These are phyloP conservation scores for Acheta domesticus DNA, from an alignment of 2,888 invertebrate genomes.

Conservation along the genomic window DNA sequence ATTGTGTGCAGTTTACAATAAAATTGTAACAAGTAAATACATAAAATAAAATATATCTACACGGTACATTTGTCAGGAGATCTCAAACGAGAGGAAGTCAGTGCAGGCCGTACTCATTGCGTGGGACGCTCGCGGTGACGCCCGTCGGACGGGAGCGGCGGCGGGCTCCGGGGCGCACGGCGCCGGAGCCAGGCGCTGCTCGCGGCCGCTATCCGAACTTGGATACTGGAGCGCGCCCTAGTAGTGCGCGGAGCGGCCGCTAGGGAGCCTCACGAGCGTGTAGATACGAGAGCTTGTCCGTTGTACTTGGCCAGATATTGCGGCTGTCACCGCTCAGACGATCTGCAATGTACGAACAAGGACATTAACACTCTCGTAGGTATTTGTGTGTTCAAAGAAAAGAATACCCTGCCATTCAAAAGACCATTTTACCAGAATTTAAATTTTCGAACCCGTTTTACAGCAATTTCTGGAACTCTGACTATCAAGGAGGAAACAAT, in stretches of 20 bases:
- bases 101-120: background rate
- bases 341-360: too few relatives aligned
- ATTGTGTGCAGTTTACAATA: background rate
- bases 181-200: too few relatives aligned
- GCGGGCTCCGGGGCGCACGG: too few relatives aligned
- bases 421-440: too few relatives aligned
- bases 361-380: too few relatives aligned
- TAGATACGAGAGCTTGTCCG: background rate
- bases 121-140: background rate
- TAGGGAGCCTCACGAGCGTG: background rate
- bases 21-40: background rate
- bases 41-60: conserved; percentile 8
- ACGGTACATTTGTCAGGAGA: background rate
- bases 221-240: background rate
- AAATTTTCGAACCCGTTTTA: too few relatives aligned
- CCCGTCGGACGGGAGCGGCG: too few relatives aligned
- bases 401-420: too few relatives aligned
- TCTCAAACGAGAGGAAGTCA: background rate
- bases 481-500: too few relatives aligned
- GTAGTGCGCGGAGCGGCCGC: background rate
- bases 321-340: too few relatives aligned
- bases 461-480: too few relatives aligned
- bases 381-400: too few relatives aligned
- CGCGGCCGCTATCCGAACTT: background rate
- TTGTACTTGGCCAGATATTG: background rate